Evolutionary conservation across 2,113 vertebrate genomes (phyloP).

Genomic region (Apodemus speciosus): DNA sequence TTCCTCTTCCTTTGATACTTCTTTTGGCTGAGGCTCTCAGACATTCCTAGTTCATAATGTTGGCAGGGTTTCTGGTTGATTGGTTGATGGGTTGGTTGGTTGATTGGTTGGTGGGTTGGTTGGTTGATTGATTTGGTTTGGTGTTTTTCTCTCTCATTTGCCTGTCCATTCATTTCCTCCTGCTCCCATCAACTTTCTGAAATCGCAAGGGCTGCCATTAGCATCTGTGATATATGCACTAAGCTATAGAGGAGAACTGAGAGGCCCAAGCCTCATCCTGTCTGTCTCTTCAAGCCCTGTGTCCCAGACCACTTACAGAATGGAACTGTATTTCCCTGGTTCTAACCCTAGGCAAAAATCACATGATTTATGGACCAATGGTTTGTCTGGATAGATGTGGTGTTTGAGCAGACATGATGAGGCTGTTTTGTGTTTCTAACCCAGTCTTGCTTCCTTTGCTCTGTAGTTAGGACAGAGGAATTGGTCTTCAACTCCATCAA

Average conservation of each 20-base stretch:
- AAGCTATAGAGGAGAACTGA: background rate
- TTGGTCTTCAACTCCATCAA: background rate
- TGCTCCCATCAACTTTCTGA: conserved; percentile 20
- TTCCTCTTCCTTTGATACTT: background rate
- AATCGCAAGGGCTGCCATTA: background rate
- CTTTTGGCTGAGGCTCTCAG: background rate
- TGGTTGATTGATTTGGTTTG: background rate
- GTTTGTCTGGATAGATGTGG: background rate
- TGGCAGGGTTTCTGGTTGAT: background rate
- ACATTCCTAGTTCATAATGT: background rate
- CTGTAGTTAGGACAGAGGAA: background rate
- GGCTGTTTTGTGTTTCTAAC: background rate
- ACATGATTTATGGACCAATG: background rate
- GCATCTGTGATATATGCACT: background rate
- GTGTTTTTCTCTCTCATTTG: conserved; percentile 9
- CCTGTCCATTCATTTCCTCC: background rate
- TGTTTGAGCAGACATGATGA: background rate
- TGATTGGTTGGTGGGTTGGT: background rate
- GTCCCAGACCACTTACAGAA: background rate
- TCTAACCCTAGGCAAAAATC: conserved; percentile 56
- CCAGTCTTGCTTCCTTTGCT: background rate
- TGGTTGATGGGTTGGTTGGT: background rate
- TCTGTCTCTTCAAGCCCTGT: background rate
- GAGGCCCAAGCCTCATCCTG: background rate
- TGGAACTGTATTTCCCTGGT: background rate